Percentiles rank a stretch among this genome's conserved stretches.
These are phyloP conservation scores for Carlito syrichta DNA, from an alignment of 2,113 vertebrate species.

Conservation along the genomic window DNA sequence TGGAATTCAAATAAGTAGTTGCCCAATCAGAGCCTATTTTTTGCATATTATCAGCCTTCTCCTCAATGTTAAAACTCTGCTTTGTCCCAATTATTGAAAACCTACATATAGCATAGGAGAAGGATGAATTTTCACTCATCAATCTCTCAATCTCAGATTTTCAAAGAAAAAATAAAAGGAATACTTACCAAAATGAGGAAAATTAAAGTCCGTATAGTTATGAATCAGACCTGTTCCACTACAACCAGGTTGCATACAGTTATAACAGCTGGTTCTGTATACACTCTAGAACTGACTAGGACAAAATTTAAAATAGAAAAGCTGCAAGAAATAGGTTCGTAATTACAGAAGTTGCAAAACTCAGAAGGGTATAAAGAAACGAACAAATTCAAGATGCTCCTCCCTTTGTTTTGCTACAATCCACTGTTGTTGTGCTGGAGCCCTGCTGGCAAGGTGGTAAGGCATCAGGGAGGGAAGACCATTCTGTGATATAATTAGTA, in stretches of 20 bases:
- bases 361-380: conserved; percentile 52
- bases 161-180: neutral
- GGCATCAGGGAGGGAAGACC: neutral
- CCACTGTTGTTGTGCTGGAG: neutral
- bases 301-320: conserved; percentile 50
- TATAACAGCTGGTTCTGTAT: conserved; percentile 2
- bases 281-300: conserved; percentile 35
- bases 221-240: conserved; percentile 26
- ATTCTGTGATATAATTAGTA: neutral
- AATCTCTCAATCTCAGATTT: conserved; percentile 5
- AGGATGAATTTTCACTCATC: neutral
- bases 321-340: conserved; percentile 54
- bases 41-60: neutral
- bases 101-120: neutral
- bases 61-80: neutral
- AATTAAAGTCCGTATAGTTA: conserved; percentile 62
- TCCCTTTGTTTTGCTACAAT: neutral
- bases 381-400: conserved; percentile 1
- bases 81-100: conserved; percentile 40
- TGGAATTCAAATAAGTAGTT: neutral
- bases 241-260: conserved; percentile 33
- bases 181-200: conserved; percentile 49
- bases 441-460: neutral
- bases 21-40: conserved; percentile 49
- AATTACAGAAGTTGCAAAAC: conserved; percentile 27